Evolutionary conservation across 2,797 vertebrate species (phyloP).

Genomic region (Eutrigla gurnardus): DNA sequence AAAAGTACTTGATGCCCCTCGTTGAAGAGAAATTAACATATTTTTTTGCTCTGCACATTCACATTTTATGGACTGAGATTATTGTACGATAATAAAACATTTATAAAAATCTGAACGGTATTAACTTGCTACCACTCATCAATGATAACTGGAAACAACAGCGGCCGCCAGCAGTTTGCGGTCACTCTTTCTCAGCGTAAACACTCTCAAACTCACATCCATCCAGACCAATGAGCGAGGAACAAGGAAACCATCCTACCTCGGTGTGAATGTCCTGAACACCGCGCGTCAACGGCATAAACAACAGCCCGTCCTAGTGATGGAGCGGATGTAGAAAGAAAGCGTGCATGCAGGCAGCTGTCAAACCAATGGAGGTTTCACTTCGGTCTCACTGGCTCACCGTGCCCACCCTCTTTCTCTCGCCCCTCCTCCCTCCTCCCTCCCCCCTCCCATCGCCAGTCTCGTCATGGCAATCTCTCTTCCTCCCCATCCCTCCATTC

Average conservation of each 20-base stretch:
- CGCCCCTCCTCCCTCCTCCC: slow-evolving; percentile 51
- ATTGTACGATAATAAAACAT: background rate
- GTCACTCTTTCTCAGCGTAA: slow-evolving; percentile 3
- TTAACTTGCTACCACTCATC: background rate
- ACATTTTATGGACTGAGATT: background rate
- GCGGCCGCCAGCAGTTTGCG: background rate
- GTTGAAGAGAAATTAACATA: background rate
- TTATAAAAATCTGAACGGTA: background rate
- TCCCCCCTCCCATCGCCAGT: slow-evolving; percentile 32
- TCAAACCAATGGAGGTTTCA: slow-evolving; percentile 71
- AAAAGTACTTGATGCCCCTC: background rate
- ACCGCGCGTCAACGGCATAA: background rate
- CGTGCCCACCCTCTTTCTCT: slow-evolving; percentile 41
- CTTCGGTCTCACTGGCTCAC: slow-evolving; percentile 59
- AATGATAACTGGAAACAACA: background rate
- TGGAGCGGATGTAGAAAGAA: slow-evolving; percentile 33
- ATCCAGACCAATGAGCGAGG: background rate
- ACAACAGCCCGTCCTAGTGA: slow-evolving; percentile 1
- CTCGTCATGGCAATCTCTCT: slow-evolving; percentile 27
- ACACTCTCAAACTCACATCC: background rate
- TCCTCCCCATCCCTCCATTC: slow-evolving; percentile 40
- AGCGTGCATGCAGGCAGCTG: slow-evolving; percentile 62
- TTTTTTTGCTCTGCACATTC: background rate
- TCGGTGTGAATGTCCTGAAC: slow-evolving; percentile 37
- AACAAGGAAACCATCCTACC: slow-evolving; percentile 68